Percentiles rank a stretch among this genome's conserved stretches.
Evolutionary conservation across 2,888 invertebrate genomes (phyloP).

Genomic region (Conus canariensis): DNA sequence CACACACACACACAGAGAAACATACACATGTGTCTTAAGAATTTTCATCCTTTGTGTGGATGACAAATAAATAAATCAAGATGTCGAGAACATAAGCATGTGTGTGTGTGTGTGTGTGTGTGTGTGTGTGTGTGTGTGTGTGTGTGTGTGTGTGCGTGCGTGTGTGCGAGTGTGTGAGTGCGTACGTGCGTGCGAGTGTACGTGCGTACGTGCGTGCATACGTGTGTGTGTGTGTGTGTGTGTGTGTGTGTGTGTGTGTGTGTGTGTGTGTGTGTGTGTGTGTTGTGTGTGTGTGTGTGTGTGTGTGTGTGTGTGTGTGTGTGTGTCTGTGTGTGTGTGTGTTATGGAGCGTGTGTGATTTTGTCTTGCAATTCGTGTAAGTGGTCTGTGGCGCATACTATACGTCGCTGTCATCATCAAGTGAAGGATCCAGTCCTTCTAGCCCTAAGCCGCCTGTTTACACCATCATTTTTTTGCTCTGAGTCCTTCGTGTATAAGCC

Average conservation of each 20-base stretch:
- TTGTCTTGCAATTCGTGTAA: too few relatives aligned
- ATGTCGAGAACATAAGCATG: background rate
- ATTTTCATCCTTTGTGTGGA: too few relatives aligned
- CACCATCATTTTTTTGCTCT: too few relatives aligned
- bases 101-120: conserved; percentile 19
- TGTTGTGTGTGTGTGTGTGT: background rate
- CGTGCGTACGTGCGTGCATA: background rate
- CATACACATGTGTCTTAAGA: too few relatives aligned
- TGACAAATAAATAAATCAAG: too few relatives aligned
- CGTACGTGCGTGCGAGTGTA: background rate
- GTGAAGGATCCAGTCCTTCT: too few relatives aligned
- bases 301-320: background rate
- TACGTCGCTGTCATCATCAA: too few relatives aligned
- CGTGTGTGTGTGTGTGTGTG: background rate
- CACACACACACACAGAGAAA: too few relatives aligned
- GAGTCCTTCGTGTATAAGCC: too few relatives aligned
- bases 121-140: conserved; percentile 8
- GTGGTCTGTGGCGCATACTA: too few relatives aligned
- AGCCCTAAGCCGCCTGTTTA: too few relatives aligned
- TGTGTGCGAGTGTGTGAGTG: background rate
- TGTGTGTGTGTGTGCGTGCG: background rate
- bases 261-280: background rate
- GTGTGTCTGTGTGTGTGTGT: background rate
- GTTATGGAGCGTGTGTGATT: too few relatives aligned
- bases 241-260: background rate